Evolutionary conservation across 2,888 invertebrate genomes (phyloP).

Genomic region (Sinodicranocentrus sp.): DNA sequence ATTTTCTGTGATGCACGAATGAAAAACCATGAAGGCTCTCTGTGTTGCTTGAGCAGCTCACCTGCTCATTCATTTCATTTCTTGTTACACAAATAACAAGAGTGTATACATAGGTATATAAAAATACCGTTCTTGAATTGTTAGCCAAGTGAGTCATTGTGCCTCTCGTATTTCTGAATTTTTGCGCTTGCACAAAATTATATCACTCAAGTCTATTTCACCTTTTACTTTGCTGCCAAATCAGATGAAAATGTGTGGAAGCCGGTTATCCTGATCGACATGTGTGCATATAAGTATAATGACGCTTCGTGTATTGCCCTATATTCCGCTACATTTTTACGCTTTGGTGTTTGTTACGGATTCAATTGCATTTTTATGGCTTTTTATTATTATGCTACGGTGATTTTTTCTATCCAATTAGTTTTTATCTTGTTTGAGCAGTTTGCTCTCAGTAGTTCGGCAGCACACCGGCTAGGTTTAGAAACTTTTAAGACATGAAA

Average conservation of each 20-base stretch:
- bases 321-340: background rate
- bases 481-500: too few species aligned
- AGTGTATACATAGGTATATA: background rate
- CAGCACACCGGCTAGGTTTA: too few species aligned
- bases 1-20: too few species aligned
- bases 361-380: constrained; percentile 24
- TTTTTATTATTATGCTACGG: constrained; percentile 1
- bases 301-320: background rate
- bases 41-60: too few species aligned
- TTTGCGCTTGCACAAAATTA: background rate
- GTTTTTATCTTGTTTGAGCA: constrained; percentile 22
- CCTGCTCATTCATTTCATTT: too few species aligned
- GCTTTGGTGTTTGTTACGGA: background rate
- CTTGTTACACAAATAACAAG: too few species aligned
- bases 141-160: constrained; percentile 16
- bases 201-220: background rate
- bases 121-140: background rate
- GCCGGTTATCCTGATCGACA: constrained; percentile 1
- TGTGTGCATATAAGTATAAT: background rate
- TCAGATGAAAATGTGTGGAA: background rate
- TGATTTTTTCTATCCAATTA: constrained; percentile 5
- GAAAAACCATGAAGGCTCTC: too few species aligned
- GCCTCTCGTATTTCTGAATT: too few species aligned
- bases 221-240: background rate
- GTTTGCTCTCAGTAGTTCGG: background rate